Evolutionary conservation across 2,888 invertebrate genomes (phyloP), one percentile per base, ranked within the genome.

Genomic region (Litoditis marina): DNA sequence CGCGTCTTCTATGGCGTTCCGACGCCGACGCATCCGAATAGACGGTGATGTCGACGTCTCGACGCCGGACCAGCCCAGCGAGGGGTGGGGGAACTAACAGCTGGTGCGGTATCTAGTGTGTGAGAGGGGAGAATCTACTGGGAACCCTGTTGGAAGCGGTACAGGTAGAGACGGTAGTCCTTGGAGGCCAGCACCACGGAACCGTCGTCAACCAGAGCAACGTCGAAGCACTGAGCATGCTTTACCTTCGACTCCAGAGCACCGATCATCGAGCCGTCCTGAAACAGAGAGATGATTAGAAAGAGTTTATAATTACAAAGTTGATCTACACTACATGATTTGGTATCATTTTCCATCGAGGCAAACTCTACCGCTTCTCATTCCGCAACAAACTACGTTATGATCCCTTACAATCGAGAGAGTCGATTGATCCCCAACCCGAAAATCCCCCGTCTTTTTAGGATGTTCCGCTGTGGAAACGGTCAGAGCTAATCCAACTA

Each of bases 151-250:
- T 66, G 36, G 67, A 96, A 96, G 85, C 95, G 92, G 87, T 98
- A 98, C 85, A 98, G 94, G 88, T 98, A 98, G 73, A 98, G 90
- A 69, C 96, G 90, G 76, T 96, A 98, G 85, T 98, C 98, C 87
- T 98, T 98, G 88, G 94, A 94, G 76, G 96, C 96, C 80, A 98
- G 88, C 50, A 98, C 96, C 63, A 98, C 95, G 59, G 94, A 94
- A 42, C 95, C 95, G 84, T 96, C 96, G 83, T 95, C 94, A 92
- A 96, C 94, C 54, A 98, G 88, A 51, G 96, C 94, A 64, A 98
- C 96, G 84, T 98, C 98, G 86, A 96, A 98, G 87, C 98, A 98
- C 85, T 98, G 98, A 59, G 98, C 96, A 85, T 98, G 98, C 86
- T 98, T 98, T 71, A 98, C 82, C 86, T 96, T 96, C 83, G 93